Evolutionary conservation across 1,140 invertebrate genomes (phyloP), one percentile per base, ranked within the genome.

Genomic region (Trachymyrmex septentrionalis): DNA sequence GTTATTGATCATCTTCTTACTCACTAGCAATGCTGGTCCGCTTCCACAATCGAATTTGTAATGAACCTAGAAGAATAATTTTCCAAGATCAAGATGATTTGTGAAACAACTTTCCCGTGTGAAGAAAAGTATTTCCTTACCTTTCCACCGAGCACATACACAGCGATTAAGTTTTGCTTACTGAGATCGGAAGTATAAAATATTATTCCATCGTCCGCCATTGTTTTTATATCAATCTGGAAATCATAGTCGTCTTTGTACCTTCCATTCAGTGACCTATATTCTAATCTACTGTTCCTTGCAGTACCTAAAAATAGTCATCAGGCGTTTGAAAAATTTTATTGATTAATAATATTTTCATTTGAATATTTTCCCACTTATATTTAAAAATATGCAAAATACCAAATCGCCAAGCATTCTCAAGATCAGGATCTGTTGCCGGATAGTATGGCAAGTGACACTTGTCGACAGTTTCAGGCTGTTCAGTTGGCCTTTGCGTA

Each of bases 151-250:
- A 96, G 96, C 92, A 99, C 95, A 91, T 97, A 98, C 0, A 99
- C 92, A 9, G 97, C 97, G 3, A 99, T 96, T 92, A 97, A 98
- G 92, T 99, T 97, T 44, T 95, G 95, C 21, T 97, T 97, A 59
- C 96, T 95, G 1, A 93, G 86, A 85, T 98, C 97, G 0, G 97
- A 95, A 0, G 97, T 97, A 94, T 99, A 99, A 94, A 99, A 98
- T 53, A 99, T 96, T 2, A 99, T 96, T 61, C 99, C 99, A 90
- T 98, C 96, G 0, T 96, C 93, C 67, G 96, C 96, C 53, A 95
- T 96, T 0, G 99, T 99, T 89, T 97, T 97, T 93, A 99, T 97
- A 27, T 98, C 96, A 14, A 99, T 95, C 19, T 97, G 97, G 88
- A 99, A 97, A 69, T 97, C 97, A 91, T 97, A 97, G 12, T 96